These are phyloP conservation scores for Platycheirus rosarum DNA, from an alignment of 2,888 invertebrate genomes.

Conservation along the genomic window DNA sequence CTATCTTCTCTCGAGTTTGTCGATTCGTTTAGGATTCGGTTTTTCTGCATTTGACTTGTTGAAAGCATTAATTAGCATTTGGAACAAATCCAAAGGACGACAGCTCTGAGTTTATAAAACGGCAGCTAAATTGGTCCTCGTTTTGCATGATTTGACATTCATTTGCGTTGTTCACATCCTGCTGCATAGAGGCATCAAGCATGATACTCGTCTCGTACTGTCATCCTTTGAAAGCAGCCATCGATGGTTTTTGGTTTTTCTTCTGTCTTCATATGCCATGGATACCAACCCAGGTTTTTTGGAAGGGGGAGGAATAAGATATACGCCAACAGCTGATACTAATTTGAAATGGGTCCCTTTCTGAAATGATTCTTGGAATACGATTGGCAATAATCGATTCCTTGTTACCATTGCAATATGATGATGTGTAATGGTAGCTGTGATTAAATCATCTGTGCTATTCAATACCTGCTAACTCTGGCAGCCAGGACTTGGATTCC, in stretches of 20 bases:
- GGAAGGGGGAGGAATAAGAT: neutral
- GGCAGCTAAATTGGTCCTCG: conserved; percentile 37
- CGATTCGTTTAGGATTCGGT: conserved; percentile 24
- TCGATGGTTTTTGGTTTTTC: neutral
- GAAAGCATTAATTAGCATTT: conserved; percentile 65
- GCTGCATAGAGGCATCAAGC: too few relatives aligned
- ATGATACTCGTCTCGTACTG: conserved; percentile 7
- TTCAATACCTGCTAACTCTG: neutral
- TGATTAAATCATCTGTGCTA: conserved; percentile 28
- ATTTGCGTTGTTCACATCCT: conserved; percentile 44
- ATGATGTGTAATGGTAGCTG: conserved; percentile 1
- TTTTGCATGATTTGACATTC: conserved; percentile 56
- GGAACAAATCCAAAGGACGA: conserved; percentile 54
- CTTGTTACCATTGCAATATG: neutral
- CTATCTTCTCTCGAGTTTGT: conserved; percentile 1
- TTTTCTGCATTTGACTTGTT: conserved; percentile 42
- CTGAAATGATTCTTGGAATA: too few relatives aligned
- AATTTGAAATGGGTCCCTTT: neutral
- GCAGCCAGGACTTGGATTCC: neutral
- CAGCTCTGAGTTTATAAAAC: conserved; percentile 39
- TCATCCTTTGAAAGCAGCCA: conserved; percentile 9
- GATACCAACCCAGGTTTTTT: neutral
- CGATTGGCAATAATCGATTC: conserved; percentile 35
- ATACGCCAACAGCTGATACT: neutral
- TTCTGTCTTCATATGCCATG: neutral